These are phyloP conservation scores for Chrysaora quinquecirrha DNA, from an alignment of 30 jellyfish, hydroid and myxozoan species.

Conservation along the genomic window DNA sequence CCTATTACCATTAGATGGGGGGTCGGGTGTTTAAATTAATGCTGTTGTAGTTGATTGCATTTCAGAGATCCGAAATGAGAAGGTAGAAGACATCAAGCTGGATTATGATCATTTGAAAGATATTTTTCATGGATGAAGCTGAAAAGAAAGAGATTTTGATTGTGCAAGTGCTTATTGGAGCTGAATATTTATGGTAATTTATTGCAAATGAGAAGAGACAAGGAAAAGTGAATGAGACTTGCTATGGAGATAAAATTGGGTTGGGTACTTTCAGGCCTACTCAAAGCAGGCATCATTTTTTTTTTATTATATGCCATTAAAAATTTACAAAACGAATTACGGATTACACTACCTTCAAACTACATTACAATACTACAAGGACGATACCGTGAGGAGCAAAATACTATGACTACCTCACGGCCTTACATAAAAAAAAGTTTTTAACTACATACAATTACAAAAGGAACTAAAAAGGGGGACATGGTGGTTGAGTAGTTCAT, in stretches of 20 bases:
- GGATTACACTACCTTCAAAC: too few species aligned
- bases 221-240: conserved; percentile 49
- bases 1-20: conserved; percentile 6
- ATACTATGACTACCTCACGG: too few species aligned
- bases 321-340: too few species aligned
- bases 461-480: too few species aligned
- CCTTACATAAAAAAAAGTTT: too few species aligned
- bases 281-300: too few species aligned
- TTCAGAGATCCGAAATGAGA: background rate
- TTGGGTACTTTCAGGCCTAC: conserved; percentile 30
- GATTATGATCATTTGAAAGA: conserved; percentile 31
- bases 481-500: too few species aligned
- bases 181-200: conserved; percentile 30
- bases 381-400: too few species aligned
- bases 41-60: conserved; percentile 29
- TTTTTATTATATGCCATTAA: too few species aligned
- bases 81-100: conserved; percentile 14
- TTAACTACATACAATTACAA: too few species aligned
- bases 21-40: background rate
- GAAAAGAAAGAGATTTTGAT: background rate
- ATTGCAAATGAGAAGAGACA: background rate
- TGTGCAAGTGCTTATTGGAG: conserved; percentile 37
- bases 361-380: too few species aligned
- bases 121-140: background rate
- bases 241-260: conserved; percentile 21